These are phyloP conservation scores for Nipponia nippon DNA, from an alignment of 2,113 vertebrate species.

Conservation along the genomic window DNA sequence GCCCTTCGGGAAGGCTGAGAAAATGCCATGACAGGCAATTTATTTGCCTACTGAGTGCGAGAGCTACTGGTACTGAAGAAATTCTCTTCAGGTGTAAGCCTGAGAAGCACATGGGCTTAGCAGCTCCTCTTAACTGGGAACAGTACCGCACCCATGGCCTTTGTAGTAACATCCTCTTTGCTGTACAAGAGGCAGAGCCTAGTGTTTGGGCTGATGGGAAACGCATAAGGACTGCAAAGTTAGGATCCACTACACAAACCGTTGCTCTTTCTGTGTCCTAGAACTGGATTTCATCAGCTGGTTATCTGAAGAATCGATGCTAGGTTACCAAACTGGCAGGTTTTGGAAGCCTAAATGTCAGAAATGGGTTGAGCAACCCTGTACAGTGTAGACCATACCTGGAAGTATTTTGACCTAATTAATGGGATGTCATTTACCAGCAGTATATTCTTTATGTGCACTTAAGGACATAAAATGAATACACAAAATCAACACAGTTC, in stretches of 20 bases:
- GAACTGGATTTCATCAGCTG: not conserved
- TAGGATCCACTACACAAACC: not conserved
- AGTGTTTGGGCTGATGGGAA: not conserved
- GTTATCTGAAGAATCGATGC: not conserved
- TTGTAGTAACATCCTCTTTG: not conserved
- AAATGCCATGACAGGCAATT: not conserved
- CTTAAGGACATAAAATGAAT: not conserved
- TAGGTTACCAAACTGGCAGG: not conserved
- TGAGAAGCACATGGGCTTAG: accelerated
- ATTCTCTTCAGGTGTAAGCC: not conserved
- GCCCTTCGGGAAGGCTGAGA: not conserved
- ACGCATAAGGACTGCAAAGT: not conserved
- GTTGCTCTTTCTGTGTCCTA: not conserved
- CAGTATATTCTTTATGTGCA: not conserved
- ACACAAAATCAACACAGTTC: not conserved
- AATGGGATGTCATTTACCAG: not conserved
- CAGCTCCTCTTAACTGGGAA: not conserved
- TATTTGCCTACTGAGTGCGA: not conserved
- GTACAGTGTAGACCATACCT: not conserved
- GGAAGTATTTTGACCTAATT: not conserved
- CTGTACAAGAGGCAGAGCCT: not conserved
- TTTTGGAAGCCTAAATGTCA: not conserved
- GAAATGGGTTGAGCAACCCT: not conserved
- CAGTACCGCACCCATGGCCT: accelerated
- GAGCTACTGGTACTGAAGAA: not conserved